Conservation (phyloP, 2,797 vertebrate species). For the Decapterus maruadsi region DNA sequence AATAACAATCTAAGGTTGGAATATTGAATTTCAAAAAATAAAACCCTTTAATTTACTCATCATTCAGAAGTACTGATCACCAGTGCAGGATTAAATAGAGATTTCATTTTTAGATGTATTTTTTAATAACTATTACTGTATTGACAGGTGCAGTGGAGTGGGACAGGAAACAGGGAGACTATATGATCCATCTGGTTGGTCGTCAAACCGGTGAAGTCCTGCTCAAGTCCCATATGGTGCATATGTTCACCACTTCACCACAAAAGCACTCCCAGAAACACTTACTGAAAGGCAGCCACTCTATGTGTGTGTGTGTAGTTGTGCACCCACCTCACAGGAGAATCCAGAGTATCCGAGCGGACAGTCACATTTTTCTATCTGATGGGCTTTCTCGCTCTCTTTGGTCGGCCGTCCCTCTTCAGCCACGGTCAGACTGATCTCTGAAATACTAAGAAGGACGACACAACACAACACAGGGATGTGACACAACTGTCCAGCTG, state of each 20-base stretch:
- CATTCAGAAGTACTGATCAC: not conserved
- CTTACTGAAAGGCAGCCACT: too few species aligned
- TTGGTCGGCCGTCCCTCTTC: slow-evolving; percentile 84
- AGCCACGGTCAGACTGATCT: slow-evolving; percentile 93
- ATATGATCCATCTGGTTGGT: too few species aligned
- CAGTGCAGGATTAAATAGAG: not conserved
- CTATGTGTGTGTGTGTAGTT: not conserved
- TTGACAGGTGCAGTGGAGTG: too few species aligned
- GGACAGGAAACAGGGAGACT: too few species aligned
- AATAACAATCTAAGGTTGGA: too few species aligned
- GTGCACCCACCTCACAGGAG: slow-evolving; percentile 93
- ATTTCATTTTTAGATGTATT: too few species aligned
- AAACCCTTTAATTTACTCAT: not conserved
- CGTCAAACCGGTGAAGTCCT: too few species aligned
- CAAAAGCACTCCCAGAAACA: too few species aligned
- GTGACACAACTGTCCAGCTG: not conserved
- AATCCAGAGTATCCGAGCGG: slow-evolving; percentile 92
- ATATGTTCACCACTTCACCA: too few species aligned
- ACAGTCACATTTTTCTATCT: slow-evolving; percentile 94
- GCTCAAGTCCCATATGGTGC: too few species aligned
- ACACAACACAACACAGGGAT: not conserved
- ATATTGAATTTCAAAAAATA: too few species aligned
- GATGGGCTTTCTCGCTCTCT: slow-evolving; percentile 85
- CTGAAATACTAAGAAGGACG: slow-evolving; percentile 90
- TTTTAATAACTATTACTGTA: too few species aligned